phyloP scores from a whole-genome alignment of 2,797 vertebrate species.

The Erpetoichthys calabaricus region DNA sequence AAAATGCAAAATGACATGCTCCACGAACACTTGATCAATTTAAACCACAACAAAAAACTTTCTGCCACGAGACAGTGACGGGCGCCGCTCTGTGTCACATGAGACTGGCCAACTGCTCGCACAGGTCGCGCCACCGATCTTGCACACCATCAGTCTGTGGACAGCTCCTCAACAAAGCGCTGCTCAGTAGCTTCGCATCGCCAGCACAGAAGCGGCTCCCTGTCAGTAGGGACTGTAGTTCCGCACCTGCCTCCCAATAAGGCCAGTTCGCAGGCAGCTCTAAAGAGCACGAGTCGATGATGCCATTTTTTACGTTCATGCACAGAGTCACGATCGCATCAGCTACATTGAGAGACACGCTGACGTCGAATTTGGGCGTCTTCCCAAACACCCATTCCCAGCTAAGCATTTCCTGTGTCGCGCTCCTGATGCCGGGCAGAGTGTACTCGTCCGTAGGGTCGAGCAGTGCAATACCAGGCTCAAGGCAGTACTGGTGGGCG shows the following conservation, averaged over 20 bases:
- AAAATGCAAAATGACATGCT: too few relatives aligned
- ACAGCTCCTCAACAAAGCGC: slow-evolving; percentile 33
- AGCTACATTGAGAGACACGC: slow-evolving; percentile 40
- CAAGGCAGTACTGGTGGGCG: slow-evolving; percentile 42
- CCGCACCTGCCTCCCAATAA: slow-evolving; percentile 34
- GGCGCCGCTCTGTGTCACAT: slow-evolving; percentile 45
- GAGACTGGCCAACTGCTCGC: slow-evolving; percentile 49
- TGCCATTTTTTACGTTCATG: slow-evolving; percentile 62
- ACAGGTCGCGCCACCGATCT: slow-evolving; percentile 48
- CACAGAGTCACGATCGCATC: slow-evolving; percentile 25
- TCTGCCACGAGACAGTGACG: too few relatives aligned
- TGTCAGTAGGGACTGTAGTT: slow-evolving; percentile 42
- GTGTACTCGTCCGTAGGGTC: slow-evolving; percentile 56
- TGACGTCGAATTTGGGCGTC: slow-evolving; percentile 75
- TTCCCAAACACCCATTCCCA: slow-evolving; percentile 93
- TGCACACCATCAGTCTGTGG: slow-evolving; percentile 32
- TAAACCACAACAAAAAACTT: too few relatives aligned
- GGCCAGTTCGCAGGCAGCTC: slow-evolving; percentile 56
- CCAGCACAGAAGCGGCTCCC: slow-evolving; percentile 63
- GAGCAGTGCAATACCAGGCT: slow-evolving; percentile 35
- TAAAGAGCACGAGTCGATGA: slow-evolving; percentile 53
- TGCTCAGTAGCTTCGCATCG: slow-evolving; percentile 28
- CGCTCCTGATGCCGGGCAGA: slow-evolving; percentile 57
- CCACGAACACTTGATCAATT: too few relatives aligned
- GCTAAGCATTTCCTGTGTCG: slow-evolving; percentile 48